A percentile compares a stretch with the other conserved stretches of the same genome.
Conservation (phyloP, 2,888 invertebrate genomes). For the Torymus tubicola region DNA sequence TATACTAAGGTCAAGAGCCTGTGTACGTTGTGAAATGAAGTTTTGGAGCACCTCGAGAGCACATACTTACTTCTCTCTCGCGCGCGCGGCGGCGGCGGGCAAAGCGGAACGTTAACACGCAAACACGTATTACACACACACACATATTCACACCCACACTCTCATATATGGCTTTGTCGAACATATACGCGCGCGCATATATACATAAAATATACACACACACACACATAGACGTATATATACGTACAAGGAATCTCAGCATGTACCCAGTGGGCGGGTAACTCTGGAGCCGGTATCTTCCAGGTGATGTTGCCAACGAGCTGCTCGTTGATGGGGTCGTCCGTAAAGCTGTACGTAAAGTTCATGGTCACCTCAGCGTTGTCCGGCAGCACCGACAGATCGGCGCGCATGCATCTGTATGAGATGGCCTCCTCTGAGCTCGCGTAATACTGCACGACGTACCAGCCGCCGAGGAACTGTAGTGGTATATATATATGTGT, state of each 20-base stretch:
- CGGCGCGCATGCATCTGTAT: constrained; percentile 91
- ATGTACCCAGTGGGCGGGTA: constrained; percentile 91
- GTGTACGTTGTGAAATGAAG: no score
- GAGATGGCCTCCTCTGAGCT: constrained; percentile 91
- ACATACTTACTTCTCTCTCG: no score
- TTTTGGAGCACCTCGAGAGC: no score
- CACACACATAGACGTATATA: no score
- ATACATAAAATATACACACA: constrained; percentile 64
- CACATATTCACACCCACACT: no score
- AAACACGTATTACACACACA: no score
- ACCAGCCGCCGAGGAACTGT: constrained; percentile 90
- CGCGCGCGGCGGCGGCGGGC: no score
- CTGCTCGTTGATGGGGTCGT: constrained; percentile 89
- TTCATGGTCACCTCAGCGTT: constrained; percentile 88
- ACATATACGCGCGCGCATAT: no score
- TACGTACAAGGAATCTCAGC: constrained; percentile 90
- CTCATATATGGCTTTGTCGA: no score
- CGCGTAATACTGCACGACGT: constrained; percentile 91
- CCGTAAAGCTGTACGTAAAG: constrained; percentile 90
- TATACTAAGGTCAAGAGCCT: no score
- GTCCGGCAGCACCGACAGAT: constrained; percentile 79
- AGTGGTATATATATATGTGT: constrained; percentile 42
- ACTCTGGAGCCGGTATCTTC: constrained; percentile 84
- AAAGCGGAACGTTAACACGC: no score
- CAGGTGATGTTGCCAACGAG: constrained; percentile 92